A percentile compares a stretch with the other conserved stretches of the same genome.
These are phyloP conservation scores for Macaria liturata DNA, from an alignment of 2,888 invertebrate species.

Conservation along the genomic window DNA sequence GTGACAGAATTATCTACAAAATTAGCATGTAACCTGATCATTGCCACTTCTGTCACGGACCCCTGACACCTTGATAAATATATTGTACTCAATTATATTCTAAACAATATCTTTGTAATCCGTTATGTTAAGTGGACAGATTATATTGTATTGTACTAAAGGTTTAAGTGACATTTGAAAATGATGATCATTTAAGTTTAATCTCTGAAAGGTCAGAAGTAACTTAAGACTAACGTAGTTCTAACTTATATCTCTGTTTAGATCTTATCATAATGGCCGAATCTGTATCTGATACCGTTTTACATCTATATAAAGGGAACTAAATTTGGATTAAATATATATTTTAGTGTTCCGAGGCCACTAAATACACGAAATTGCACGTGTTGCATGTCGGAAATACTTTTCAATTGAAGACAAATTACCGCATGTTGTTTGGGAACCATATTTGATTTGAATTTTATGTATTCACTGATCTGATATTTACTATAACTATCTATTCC, in stretches of 20 bases:
- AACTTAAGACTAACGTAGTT: neutral
- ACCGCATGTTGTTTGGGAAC: no score
- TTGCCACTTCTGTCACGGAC: conserved; percentile 15
- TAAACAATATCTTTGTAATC: conserved; percentile 18
- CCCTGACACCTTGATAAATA: conserved; percentile 20
- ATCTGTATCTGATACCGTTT: neutral
- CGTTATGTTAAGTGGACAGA: conserved; percentile 13
- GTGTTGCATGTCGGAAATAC: no score
- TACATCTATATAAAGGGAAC: no score
- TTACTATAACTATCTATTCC: no score
- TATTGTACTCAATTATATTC: conserved; percentile 17
- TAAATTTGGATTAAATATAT: no score
- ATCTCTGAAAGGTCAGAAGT: conserved; percentile 7
- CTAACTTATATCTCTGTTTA: conserved; percentile 1
- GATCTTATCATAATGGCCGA: conserved; percentile 7
- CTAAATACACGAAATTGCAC: no score
- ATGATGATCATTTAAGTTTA: conserved; percentile 31
- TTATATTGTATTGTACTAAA: conserved; percentile 7
- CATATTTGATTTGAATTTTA: no score
- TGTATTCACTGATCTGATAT: no score
- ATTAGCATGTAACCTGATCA: conserved; percentile 23
- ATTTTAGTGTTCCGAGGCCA: no score
- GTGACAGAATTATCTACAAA: conserved; percentile 20
- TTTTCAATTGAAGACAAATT: no score
- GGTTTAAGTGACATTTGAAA: conserved; percentile 22